Conservation (phyloP, 2,888 invertebrate species). For the Synergus itoensis region DNA sequence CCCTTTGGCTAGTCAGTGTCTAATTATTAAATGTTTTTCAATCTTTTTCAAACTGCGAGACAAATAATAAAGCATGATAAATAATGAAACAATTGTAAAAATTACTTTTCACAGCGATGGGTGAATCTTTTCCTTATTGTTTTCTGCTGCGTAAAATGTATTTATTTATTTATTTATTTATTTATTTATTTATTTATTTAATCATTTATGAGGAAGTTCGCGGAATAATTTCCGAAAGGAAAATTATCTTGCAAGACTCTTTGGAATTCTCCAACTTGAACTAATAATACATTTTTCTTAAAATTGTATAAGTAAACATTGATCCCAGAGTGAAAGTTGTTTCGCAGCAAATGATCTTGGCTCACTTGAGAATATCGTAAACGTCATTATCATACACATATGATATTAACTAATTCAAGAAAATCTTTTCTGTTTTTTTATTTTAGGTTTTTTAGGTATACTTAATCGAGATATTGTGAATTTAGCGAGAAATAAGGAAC, state of each 20-base stretch:
- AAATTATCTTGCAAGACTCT: neutral
- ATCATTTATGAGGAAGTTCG: neutral
- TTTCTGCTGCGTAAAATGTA: too few species aligned
- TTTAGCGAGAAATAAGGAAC: conserved; percentile 31
- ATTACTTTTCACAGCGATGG: too few species aligned
- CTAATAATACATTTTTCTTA: neutral
- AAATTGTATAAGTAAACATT: conserved; percentile 44
- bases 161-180: too few species aligned
- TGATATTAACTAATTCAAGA: neutral
- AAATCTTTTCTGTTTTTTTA: too few species aligned
- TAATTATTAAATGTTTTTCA: too few species aligned
- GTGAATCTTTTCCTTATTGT: too few species aligned
- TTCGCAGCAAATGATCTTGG: neutral
- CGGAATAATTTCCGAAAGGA: neutral
- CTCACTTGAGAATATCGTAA: neutral
- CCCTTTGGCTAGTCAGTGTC: too few species aligned
- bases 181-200: too few species aligned
- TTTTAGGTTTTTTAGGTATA: conserved; percentile 55
- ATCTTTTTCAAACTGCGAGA: too few species aligned
- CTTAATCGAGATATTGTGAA: neutral
- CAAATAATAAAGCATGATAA: too few species aligned
- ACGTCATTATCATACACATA: neutral
- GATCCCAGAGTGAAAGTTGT: conserved; percentile 7
- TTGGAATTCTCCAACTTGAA: neutral
- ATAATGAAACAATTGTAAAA: too few species aligned